A percentile compares a stretch with the other conserved stretches of the same genome.
These are phyloP conservation scores for Agriotes lineatus DNA, from an alignment of 2,888 invertebrate species.

Conservation along the genomic window DNA sequence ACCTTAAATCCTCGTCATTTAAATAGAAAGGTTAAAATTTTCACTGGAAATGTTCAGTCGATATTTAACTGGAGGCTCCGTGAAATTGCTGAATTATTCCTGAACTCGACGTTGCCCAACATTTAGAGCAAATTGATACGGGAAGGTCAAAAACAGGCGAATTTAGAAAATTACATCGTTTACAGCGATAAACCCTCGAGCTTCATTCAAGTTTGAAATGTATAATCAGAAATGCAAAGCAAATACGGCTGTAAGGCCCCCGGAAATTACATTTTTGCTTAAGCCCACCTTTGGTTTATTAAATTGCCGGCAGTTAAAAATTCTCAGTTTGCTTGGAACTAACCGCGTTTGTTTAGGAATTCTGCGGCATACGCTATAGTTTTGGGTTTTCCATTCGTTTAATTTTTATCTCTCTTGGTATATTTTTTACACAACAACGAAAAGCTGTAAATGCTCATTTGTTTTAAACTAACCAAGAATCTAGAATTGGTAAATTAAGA, in stretches of 20 bases:
- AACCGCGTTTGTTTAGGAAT: too few species aligned
- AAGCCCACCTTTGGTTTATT: constrained; percentile 4
- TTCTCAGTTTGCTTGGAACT: not conserved
- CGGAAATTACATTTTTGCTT: constrained; percentile 36
- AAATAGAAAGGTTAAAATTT: constrained; percentile 1
- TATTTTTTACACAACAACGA: too few species aligned
- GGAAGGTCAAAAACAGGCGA: constrained; percentile 40
- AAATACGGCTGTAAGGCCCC: constrained; percentile 34
- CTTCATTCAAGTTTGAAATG: constrained; percentile 39
- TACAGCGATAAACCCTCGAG: constrained; percentile 38
- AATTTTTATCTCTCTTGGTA: too few species aligned
- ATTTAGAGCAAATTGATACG: constrained; percentile 39
- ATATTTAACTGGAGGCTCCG: constrained; percentile 24
- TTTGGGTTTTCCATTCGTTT: too few species aligned
- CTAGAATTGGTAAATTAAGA: too few species aligned
- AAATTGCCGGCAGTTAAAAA: constrained; percentile 12
- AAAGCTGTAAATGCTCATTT: too few species aligned
- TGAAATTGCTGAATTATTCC: constrained; percentile 34
- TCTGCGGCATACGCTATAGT: too few species aligned
- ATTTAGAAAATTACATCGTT: constrained; percentile 40
- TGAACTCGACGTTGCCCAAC: constrained; percentile 32
- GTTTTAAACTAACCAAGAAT: too few species aligned
- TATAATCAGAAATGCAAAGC: constrained; percentile 42
- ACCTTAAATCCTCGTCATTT: not conserved
- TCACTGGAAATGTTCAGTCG: constrained; percentile 12